phyloP scores from a whole-genome alignment of 1,140 invertebrate genomes.

The Zeugodacus cucurbitae region DNA sequence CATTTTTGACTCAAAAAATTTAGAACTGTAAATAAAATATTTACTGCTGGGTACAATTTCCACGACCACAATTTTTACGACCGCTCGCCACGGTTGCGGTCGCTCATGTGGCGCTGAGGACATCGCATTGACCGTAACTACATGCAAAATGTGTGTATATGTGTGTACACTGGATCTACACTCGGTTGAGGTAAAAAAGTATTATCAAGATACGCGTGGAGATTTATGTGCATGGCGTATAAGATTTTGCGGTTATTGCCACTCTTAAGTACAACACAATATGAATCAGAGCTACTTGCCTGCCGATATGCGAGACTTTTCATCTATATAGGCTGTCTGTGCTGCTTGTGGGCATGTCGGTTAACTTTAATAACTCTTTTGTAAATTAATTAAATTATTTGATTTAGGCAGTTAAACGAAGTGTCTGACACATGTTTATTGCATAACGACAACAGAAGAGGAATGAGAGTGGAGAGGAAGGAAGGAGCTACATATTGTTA shows the following conservation, averaged over 20 bases:
- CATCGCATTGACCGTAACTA: background rate
- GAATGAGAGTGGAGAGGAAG: background rate
- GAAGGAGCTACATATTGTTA: background rate
- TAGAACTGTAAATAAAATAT: background rate
- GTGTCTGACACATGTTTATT: conserved; percentile 13
- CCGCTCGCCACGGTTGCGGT: background rate
- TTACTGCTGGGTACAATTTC: background rate
- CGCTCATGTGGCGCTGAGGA: conserved; percentile 1
- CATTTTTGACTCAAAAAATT: background rate
- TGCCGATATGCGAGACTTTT: background rate
- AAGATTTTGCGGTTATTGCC: conserved; percentile 28
- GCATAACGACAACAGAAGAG: too few relatives aligned
- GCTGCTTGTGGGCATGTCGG: background rate
- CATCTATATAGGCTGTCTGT: background rate
- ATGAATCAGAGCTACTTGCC: background rate
- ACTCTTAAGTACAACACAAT: background rate
- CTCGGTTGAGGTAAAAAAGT: background rate
- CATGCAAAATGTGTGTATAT: too few relatives aligned
- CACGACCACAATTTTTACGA: background rate
- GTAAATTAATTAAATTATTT: conserved; percentile 40
- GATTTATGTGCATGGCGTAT: conserved; percentile 18
- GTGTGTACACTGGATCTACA: background rate
- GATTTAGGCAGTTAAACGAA: conserved; percentile 25
- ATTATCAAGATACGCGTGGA: conserved; percentile 32
- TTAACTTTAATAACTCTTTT: conserved; percentile 35